A percentile compares a stretch with the other conserved stretches of the same genome.
Evolutionary conservation across 2,797 vertebrate species (phyloP).

Genomic region (Manis pentadactyla): DNA sequence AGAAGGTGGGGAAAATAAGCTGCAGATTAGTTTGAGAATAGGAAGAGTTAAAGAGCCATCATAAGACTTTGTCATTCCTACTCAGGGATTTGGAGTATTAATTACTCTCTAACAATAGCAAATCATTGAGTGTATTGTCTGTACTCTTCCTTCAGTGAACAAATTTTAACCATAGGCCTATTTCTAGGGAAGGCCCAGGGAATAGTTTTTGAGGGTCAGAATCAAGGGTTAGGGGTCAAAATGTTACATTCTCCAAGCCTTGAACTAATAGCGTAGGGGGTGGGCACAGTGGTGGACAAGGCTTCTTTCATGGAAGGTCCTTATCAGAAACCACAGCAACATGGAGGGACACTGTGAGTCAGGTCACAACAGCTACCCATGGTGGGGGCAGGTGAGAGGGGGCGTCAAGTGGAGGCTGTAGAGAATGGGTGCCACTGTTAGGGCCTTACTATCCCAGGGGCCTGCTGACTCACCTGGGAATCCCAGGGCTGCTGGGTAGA

Average conservation of each 20-base stretch:
- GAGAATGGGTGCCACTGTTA: not conserved
- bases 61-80: slow-evolving; percentile 51
- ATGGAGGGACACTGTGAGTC: slow-evolving; percentile 63
- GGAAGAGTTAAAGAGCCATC: slow-evolving; percentile 45
- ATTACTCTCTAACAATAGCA: slow-evolving; percentile 81
- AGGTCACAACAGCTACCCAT: slow-evolving; percentile 45
- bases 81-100: slow-evolving; percentile 63
- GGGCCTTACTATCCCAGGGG: not conserved
- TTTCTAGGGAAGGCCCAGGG: slow-evolving; percentile 75
- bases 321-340: slow-evolving; percentile 82
- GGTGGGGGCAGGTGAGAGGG: not conserved
- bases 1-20: not conserved
- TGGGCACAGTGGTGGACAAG: slow-evolving; percentile 55
- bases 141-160: slow-evolving; percentile 61
- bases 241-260: slow-evolving; percentile 61
- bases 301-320: slow-evolving; percentile 59
- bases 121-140: slow-evolving; percentile 65
- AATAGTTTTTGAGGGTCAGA: slow-evolving; percentile 77
- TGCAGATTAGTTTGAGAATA: slow-evolving; percentile 39
- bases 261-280: slow-evolving; percentile 8
- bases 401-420: not conserved
- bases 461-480: not conserved
- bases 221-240: slow-evolving; percentile 81
- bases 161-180: slow-evolving; percentile 70
- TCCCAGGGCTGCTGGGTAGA: not conserved